Evolutionary conservation across 2,113 vertebrate species (phyloP).

Genomic region (Passerina amoena): DNA sequence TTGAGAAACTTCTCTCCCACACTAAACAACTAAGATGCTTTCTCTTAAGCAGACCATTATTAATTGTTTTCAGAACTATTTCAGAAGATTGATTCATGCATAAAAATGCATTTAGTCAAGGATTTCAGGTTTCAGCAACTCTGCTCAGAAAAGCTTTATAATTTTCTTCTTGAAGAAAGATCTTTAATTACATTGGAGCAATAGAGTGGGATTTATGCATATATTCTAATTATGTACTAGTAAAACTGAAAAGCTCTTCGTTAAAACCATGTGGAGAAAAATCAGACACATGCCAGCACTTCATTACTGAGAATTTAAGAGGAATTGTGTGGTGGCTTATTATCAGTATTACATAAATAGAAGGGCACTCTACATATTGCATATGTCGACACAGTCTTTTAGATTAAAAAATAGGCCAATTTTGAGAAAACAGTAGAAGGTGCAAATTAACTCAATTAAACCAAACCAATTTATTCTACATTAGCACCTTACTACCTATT

Average conservation of each 20-base stretch:
- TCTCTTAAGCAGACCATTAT: constrained; percentile 37
- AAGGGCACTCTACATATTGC: constrained; percentile 24
- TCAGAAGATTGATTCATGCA: constrained; percentile 55
- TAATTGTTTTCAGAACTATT: constrained; percentile 57
- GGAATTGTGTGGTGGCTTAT: constrained; percentile 55
- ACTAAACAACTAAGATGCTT: background rate
- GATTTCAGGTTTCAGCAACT: constrained; percentile 44
- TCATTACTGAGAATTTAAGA: constrained; percentile 58
- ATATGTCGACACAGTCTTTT: background rate
- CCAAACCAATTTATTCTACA: background rate
- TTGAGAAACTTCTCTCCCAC: constrained; percentile 9
- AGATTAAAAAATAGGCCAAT: background rate
- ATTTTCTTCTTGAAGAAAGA: constrained; percentile 60
- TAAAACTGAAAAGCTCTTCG: constrained; percentile 63
- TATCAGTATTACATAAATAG: constrained; percentile 45
- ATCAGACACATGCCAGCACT: constrained; percentile 56
- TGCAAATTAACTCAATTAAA: background rate
- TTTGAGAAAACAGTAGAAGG: constrained; percentile 29
- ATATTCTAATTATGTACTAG: constrained; percentile 65
- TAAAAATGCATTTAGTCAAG: constrained; percentile 54
- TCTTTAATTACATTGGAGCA: constrained; percentile 68
- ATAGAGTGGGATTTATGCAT: constrained; percentile 51
- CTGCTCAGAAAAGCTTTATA: constrained; percentile 39
- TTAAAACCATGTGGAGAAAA: constrained; percentile 58
- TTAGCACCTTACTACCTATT: constrained; percentile 1